These are phyloP conservation scores for Xanthorhoe spadicearia DNA, from an alignment of 2,888 invertebrate species.

Conservation along the genomic window DNA sequence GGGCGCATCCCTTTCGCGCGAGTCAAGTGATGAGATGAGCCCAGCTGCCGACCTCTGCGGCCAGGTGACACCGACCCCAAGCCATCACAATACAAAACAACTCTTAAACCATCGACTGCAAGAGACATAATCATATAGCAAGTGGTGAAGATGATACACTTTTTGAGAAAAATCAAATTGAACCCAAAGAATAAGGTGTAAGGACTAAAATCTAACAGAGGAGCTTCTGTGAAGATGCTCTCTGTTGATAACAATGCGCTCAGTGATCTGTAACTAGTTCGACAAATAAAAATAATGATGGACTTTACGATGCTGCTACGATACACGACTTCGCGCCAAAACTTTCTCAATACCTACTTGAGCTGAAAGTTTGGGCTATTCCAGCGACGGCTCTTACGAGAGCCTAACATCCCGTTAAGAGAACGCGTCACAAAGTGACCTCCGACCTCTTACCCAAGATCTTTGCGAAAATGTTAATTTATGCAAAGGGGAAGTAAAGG, in stretches of 20 bases:
- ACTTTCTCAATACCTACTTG: slow-evolving; percentile 5
- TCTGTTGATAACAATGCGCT: slow-evolving; percentile 74
- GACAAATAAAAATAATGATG: slow-evolving; percentile 67
- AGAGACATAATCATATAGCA: slow-evolving; percentile 34
- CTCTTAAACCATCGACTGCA: slow-evolving; percentile 42
- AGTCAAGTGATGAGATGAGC: slow-evolving; percentile 82
- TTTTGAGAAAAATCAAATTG: slow-evolving; percentile 54
- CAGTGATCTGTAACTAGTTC: slow-evolving; percentile 79
- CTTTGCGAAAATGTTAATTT: slow-evolving; percentile 76
- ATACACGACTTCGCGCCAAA: slow-evolving; percentile 46
- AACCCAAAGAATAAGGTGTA: slow-evolving; percentile 55
- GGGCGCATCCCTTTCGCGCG: slow-evolving; percentile 79
- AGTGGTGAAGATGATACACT: slow-evolving; percentile 40
- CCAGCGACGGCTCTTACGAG: background rate
- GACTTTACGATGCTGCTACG: slow-evolving; percentile 36
- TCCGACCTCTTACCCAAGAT: slow-evolving; percentile 48
- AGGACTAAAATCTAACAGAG: slow-evolving; percentile 49
- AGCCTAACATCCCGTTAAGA: background rate
- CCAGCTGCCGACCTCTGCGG: slow-evolving; percentile 70
- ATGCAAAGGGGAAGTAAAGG: slow-evolving; percentile 82
- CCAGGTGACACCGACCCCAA: slow-evolving; percentile 69
- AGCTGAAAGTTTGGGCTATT: background rate
- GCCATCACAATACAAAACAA: slow-evolving; percentile 46
- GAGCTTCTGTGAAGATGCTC: slow-evolving; percentile 58
- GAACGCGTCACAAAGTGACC: slow-evolving; percentile 6